phyloP scores from a whole-genome alignment of 2,888 invertebrate species.

The Taphrorychus bicolor region DNA sequence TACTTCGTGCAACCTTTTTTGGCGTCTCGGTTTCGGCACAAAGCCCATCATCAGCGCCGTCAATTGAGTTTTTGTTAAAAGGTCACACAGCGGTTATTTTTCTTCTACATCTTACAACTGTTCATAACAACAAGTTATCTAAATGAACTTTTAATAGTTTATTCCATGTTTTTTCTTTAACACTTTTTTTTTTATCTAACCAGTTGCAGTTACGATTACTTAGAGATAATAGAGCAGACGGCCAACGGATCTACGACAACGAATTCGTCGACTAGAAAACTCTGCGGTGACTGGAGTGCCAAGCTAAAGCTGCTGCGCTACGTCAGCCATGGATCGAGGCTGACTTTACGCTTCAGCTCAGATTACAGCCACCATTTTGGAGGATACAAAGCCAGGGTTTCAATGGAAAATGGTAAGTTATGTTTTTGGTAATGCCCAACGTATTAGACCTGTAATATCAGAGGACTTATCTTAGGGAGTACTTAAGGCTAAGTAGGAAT shows the following conservation, averaged over 20 bases:
- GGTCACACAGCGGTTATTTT: no score
- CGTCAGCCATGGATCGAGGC: slow-evolving; percentile 67
- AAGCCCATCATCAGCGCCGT: no score
- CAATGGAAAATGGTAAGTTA: slow-evolving; percentile 75
- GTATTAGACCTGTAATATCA: no score
- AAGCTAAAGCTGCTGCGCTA: slow-evolving; percentile 76
- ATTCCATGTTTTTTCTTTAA: no score
- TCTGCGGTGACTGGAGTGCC: slow-evolving; percentile 83
- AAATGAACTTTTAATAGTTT: not conserved
- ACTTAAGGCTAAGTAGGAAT: no score
- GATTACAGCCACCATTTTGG: slow-evolving; percentile 81
- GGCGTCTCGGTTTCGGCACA: no score
- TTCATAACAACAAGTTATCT: no score
- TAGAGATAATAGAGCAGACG: slow-evolving; percentile 68
- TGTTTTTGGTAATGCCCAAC: no score
- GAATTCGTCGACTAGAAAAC: slow-evolving; percentile 52
- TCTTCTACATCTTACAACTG: no score
- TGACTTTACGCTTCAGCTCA: slow-evolving; percentile 74
- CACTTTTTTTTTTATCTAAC: slow-evolving; percentile 40
- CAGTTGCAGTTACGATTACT: slow-evolving; percentile 82
- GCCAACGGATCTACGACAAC: slow-evolving; percentile 46
- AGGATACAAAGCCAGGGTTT: slow-evolving; percentile 76
- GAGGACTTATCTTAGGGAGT: no score
- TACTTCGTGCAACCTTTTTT: no score
- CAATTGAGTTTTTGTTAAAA: no score